These are phyloP conservation scores for Stylophora pistillata DNA, from an alignment of 64 coral and sea anemone genomes.

Conservation along the genomic window DNA sequence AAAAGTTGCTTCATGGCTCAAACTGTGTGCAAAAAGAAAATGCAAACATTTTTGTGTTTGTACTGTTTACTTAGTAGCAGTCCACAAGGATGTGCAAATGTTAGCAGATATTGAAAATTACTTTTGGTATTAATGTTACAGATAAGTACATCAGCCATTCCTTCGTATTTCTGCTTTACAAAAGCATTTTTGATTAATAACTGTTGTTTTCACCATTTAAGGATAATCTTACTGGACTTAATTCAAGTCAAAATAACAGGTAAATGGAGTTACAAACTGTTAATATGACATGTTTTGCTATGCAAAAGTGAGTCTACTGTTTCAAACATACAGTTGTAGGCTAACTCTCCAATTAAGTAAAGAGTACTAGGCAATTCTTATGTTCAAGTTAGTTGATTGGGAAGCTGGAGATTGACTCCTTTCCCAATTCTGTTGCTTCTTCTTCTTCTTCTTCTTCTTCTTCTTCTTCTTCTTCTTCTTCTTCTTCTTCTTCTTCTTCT, in stretches of 20 bases:
- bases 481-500: too few species aligned
- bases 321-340: too few species aligned
- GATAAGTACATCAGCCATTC: background rate
- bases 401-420: too few species aligned
- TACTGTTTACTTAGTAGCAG: background rate
- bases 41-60: background rate
- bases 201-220: background rate
- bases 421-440: too few species aligned
- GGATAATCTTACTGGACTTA: conserved; percentile 77
- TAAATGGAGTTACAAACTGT: background rate
- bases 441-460: too few species aligned
- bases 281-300: too few species aligned
- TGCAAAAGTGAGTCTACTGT: too few species aligned
- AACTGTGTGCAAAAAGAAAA: conserved; percentile 51
- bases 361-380: too few species aligned
- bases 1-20: conserved; percentile 34
- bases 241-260: conserved; percentile 78
- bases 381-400: too few species aligned
- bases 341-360: too few species aligned
- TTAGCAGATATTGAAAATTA: background rate
- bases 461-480: too few species aligned
- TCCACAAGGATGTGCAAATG: background rate
- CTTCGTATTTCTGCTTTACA: background rate
- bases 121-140: background rate
- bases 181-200: background rate